These are phyloP conservation scores for Neogale vison DNA, from an alignment of 2,113 vertebrate species.

Conservation along the genomic window DNA sequence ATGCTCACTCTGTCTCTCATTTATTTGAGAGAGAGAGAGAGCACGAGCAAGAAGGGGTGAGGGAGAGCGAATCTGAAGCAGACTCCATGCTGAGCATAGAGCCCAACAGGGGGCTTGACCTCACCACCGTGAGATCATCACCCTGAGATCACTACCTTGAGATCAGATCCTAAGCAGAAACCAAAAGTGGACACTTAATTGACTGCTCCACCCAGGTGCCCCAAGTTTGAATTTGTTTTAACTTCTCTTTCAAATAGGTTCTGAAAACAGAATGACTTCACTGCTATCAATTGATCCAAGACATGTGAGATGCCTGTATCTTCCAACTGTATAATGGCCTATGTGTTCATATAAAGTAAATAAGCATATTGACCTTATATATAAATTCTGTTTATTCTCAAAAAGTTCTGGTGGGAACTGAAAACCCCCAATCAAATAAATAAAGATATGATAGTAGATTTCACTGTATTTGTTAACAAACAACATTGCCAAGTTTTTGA, in stretches of 20 bases:
- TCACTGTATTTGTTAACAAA: slow-evolving; percentile 21
- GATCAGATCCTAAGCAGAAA: not conserved
- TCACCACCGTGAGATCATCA: not conserved
- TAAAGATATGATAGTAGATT: not conserved
- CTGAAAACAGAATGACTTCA: not conserved
- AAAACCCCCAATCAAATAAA: slow-evolving; percentile 19
- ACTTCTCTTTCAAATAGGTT: slow-evolving; percentile 10
- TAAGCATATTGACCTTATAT: not conserved
- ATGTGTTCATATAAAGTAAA: not conserved
- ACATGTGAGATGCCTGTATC: not conserved
- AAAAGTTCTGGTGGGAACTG: not conserved
- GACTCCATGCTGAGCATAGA: not conserved
- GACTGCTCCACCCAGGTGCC: not conserved
- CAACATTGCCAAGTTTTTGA: not conserved
- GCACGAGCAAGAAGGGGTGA: not conserved
- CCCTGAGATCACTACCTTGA: not conserved
- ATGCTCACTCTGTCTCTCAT: not conserved
- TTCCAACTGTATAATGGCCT: not conserved
- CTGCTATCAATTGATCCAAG: not conserved
- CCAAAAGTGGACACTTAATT: not conserved
- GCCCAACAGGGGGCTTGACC: not conserved
- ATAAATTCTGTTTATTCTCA: not conserved
- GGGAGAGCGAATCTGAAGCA: not conserved
- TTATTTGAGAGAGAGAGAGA: not conserved
- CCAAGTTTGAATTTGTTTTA: slow-evolving; percentile 12